Evolutionary conservation across 2,113 vertebrate genomes (phyloP).

Genomic region (Melanocharis versteri): DNA sequence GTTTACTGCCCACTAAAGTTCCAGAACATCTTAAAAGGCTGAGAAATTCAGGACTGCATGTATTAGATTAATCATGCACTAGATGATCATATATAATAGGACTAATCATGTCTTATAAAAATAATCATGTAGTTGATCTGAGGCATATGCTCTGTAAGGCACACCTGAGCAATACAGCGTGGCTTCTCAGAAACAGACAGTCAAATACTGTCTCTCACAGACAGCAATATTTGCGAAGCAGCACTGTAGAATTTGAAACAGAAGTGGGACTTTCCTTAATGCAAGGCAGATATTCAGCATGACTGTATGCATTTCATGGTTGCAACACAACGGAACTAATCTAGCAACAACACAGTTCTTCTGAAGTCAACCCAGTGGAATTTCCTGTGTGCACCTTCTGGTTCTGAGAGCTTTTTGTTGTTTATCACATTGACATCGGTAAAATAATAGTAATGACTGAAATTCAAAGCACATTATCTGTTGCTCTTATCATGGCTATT

Average conservation of each 20-base stretch:
- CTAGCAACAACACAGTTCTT: background rate
- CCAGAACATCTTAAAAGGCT: background rate
- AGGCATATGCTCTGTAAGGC: background rate
- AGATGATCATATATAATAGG: background rate
- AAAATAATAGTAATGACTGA: background rate
- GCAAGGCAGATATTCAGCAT: background rate
- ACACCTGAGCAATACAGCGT: background rate
- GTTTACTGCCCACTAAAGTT: background rate
- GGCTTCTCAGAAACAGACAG: background rate
- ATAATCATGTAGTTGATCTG: background rate
- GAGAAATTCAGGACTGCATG: background rate
- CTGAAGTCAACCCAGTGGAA: background rate
- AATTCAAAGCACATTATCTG: background rate
- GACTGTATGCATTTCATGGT: background rate
- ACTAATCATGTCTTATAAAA: background rate
- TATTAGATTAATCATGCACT: background rate
- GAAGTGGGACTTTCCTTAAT: background rate
- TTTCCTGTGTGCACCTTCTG: background rate
- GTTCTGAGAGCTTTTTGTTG: background rate
- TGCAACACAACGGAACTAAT: background rate
- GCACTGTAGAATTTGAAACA: background rate
- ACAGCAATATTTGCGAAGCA: background rate
- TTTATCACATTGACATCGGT: background rate
- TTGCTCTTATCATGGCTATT: background rate
- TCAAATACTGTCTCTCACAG: background rate